Percentiles rank a stretch among this genome's conserved stretches.
phyloP scores from a whole-genome alignment of 2,888 invertebrate species.

The Onthophagus sagittarius region DNA sequence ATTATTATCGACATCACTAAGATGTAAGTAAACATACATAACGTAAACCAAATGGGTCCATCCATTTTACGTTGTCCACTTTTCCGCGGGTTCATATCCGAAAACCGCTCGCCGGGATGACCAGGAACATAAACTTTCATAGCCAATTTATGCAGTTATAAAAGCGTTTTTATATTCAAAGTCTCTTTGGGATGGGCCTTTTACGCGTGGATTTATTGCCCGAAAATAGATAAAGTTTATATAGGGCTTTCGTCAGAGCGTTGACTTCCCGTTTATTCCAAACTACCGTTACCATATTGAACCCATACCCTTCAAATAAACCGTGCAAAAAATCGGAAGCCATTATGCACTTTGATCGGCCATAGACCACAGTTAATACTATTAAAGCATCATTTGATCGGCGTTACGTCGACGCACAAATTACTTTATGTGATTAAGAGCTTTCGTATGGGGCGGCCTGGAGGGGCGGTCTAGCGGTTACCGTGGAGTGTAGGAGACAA shows the following conservation, averaged over 20 bases:
- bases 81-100: background rate
- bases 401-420: background rate
- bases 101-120: background rate
- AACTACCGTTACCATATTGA: background rate
- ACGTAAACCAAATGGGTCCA: background rate
- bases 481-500: background rate
- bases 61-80: background rate
- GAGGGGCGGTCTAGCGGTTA: background rate
- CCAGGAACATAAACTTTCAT: background rate
- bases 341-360: background rate
- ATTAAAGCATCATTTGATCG: slow-evolving; percentile 2
- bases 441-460: background rate
- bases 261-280: background rate
- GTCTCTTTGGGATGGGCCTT: background rate
- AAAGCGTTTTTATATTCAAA: background rate
- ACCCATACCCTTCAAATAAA: background rate
- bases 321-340: background rate
- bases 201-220: background rate
- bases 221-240: background rate
- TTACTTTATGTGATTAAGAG: slow-evolving; percentile 15
- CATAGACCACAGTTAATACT: background rate
- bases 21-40: background rate
- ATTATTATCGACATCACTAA: background rate
- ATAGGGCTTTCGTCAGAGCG: background rate
- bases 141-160: background rate